Evolutionary conservation across 2,113 vertebrate species (phyloP), one percentile per base, ranked within the genome.

Genomic region (Empidonax alnorum): DNA sequence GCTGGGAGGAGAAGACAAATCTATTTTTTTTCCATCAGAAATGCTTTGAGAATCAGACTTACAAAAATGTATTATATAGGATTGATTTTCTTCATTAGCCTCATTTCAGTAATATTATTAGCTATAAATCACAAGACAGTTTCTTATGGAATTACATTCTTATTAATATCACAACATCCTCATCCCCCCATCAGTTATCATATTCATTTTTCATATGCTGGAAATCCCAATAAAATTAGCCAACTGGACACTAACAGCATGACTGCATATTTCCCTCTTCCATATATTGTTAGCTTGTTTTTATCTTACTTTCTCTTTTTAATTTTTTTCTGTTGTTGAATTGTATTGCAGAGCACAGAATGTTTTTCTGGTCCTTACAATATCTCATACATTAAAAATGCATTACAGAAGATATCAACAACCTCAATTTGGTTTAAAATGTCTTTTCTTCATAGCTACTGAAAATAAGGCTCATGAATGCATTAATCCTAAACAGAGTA

Each of bases 71-170:
- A 39, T 73, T 82, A 47, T 53, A 65, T 20, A 55, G 77, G 55
- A 92, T 92, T 94, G 76, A 92, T 95, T 92, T 84, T 49, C 62
- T 93, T 93, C 92, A 91, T 95, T 96, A 96, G 46, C 93, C 74
- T 89, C 58, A 85, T 95, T 94, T 94, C 66, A 89, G 84, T 93
- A 78, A 93, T 72, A 86, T 87, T 93, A 94, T 94, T 95, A 96
- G 62, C 79, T 84, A 85, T 92, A 95, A 96, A 89, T 93, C 89
- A 94, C 59, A 90, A 75, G 66, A 75, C 49, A 71, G n/a, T 85
- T 95, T 95, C 77, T 84, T 83, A 62, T 12, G 22, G 76, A 94
- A 92, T 79, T 85, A 81, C 47, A 42, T 85, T 87, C 56, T 96
- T 86, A 69, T 89, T 93, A 95, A 89, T 83, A 93, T 87, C 86